These are phyloP conservation scores for Andrena bucephala DNA, from an alignment of 2,888 invertebrate genomes.

Conservation along the genomic window DNA sequence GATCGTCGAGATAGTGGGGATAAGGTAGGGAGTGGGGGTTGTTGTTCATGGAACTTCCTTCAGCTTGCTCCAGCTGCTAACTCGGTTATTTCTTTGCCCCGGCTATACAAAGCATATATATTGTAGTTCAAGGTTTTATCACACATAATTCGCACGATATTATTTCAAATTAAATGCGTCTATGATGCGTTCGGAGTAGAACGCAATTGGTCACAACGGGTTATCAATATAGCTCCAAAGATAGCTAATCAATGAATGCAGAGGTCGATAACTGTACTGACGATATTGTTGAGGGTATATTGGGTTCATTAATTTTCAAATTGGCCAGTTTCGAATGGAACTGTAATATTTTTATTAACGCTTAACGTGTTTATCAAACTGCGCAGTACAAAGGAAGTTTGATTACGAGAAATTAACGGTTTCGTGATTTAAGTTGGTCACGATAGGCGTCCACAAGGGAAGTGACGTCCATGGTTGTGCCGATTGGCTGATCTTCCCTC, in stretches of 20 bases:
- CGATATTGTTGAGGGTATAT: slow-evolving; percentile 3
- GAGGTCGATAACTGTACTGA: slow-evolving; percentile 15
- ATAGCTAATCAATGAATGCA: slow-evolving; percentile 14
- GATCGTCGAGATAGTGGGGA: too few species aligned
- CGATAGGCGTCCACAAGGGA: slow-evolving; percentile 36
- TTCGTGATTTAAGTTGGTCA: slow-evolving; percentile 36
- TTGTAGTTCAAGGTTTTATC: too few species aligned
- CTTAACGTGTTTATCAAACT: not conserved
- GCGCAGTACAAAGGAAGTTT: not conserved
- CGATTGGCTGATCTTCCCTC: too few species aligned
- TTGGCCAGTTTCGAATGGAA: slow-evolving; percentile 1
- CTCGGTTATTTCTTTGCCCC: too few species aligned
- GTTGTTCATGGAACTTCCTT: too few species aligned
- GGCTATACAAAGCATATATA: too few species aligned
- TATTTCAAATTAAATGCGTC: slow-evolving; percentile 15
- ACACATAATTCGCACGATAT: not conserved
- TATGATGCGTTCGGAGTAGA: slow-evolving; percentile 8
- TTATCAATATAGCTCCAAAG: slow-evolving; percentile 21
- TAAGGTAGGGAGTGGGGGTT: too few species aligned
- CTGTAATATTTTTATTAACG: slow-evolving; percentile 23
- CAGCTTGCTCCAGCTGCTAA: too few species aligned
- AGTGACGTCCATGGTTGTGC: slow-evolving; percentile 59
- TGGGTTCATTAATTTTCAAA: not conserved
- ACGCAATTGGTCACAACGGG: slow-evolving; percentile 32
- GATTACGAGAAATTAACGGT: slow-evolving; percentile 27